Evolutionary conservation across 2,113 vertebrate species (phyloP), one percentile per base, ranked within the genome.

Genomic region (Aldabrachelys gigantea): DNA sequence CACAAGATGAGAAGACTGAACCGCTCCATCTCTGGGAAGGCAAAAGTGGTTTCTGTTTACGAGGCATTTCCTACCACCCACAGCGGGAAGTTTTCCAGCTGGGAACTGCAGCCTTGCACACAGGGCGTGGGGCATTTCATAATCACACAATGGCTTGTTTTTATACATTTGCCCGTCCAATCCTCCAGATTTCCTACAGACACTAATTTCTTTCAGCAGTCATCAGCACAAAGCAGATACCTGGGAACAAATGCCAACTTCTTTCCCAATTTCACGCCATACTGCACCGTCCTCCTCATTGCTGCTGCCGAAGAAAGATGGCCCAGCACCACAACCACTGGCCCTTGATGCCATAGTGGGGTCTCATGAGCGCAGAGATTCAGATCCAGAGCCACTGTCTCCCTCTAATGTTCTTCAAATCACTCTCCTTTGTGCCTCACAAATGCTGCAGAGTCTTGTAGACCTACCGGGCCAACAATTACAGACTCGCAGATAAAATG

Each of bases 1-100:
- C 41, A 2, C 2, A 72, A 78, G 78, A 84, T 6, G 4, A 6
- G 80, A 85, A 92, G 44, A 38, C 81, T 94, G 62, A 2, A 3
- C 83, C 92, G 81, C 96, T 91, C 89, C 92, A 93, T 57, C 81
- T 1, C 1, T 41, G 92, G 82, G 85, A 83, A 1, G 7, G 78
- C 85, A 89, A 84, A 83, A 0, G 94, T 95, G 90, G 89, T 88
- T 97, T 96, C 96, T 95, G 88, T 92, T 85, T 91, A 78, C 93
- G 89, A 97, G 88, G 86, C 91, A 96, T 87, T 82, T 93, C 79
- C 57, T 0, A 5, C 92, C 83, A 88, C 12, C 6, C 83, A 88
- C 19, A 0, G 2, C 53, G 83, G 91, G 41, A 95, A 92, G 81
- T 91, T 54, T 95, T 89, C 93, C 0, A 29, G 13, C 88, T 86